Percentiles rank a stretch among this genome's conserved stretches.
These are phyloP conservation scores for Rhopilema esculentum DNA, from an alignment of 30 jellyfish, hydroid and myxozoan species.

Conservation along the genomic window DNA sequence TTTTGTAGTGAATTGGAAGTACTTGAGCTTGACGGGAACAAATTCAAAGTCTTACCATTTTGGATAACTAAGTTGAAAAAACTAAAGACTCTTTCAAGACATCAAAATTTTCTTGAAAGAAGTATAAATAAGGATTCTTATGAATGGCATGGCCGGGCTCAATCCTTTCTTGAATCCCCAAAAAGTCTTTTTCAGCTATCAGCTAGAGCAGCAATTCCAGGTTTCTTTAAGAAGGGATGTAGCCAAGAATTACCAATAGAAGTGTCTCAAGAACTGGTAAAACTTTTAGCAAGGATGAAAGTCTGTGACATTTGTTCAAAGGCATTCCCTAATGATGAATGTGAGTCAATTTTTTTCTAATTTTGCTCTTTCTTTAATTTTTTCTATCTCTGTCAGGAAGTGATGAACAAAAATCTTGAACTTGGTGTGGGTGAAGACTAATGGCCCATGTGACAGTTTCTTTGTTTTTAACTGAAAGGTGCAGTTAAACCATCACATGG, in stretches of 20 bases:
- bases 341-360: too few species aligned
- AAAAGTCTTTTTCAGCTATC: neutral
- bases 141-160: too few species aligned
- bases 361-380: too few species aligned
- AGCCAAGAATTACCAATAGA: constrained; percentile 1
- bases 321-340: neutral
- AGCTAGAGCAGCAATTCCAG: neutral
- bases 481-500: too few species aligned
- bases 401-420: too few species aligned
- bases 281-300: neutral
- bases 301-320: constrained; percentile 29
- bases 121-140: too few species aligned
- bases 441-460: too few species aligned
- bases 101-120: neutral
- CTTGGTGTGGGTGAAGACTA: too few species aligned
- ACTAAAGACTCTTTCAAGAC: neutral
- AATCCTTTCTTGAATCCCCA: constrained; percentile 17
- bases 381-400: too few species aligned
- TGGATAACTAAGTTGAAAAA: constrained; percentile 36
- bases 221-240: neutral
- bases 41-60: neutral
- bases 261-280: neutral
- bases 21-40: neutral
- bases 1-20: constrained; percentile 12
- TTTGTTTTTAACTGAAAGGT: too few species aligned